Conservation (phyloP, 1,140 invertebrate species). For the Saccostrea cuccullata region DNA sequence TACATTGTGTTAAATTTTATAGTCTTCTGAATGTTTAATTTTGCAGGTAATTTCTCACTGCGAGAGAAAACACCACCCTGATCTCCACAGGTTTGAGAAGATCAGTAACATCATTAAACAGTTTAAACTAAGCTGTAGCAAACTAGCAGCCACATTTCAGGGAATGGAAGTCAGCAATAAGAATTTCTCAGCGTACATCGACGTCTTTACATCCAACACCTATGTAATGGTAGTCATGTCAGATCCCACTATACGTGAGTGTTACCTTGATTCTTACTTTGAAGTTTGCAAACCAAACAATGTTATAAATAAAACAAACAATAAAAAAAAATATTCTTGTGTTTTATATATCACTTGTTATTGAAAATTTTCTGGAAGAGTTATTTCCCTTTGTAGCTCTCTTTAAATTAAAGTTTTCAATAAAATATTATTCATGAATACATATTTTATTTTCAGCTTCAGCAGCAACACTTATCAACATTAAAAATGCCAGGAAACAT, state of each 20-base stretch:
- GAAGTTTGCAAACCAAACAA: neutral
- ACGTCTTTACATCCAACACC: slow-evolving; percentile 98
- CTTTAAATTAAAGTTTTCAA: neutral
- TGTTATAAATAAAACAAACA: neutral
- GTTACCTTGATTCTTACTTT: neutral
- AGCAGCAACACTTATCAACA: slow-evolving; percentile 97
- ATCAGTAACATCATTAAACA: slow-evolving; percentile 99
- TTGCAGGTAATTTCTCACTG: slow-evolving; percentile 94
- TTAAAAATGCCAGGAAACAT: slow-evolving; percentile 97
- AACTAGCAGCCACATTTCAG: slow-evolving; percentile 98
- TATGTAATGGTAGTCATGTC: slow-evolving; percentile 99
- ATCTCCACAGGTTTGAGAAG: slow-evolving; percentile 99
- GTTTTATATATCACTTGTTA: no score
- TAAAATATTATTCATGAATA: neutral
- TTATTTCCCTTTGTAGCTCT: neutral
- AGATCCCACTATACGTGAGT: slow-evolving; percentile 92
- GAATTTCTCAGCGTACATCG: slow-evolving; percentile 98
- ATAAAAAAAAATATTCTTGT: no score
- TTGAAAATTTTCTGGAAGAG: neutral
- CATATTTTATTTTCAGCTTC: slow-evolving; percentile 84
- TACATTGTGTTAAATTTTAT: neutral
- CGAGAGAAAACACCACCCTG: slow-evolving; percentile 92
- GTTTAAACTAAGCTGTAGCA: slow-evolving; percentile 97
- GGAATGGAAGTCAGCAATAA: slow-evolving; percentile 99
- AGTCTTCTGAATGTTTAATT: slow-evolving; percentile 2